Evolutionary conservation across 2,888 invertebrate genomes (phyloP).

Genomic region (Sycophila texana): DNA sequence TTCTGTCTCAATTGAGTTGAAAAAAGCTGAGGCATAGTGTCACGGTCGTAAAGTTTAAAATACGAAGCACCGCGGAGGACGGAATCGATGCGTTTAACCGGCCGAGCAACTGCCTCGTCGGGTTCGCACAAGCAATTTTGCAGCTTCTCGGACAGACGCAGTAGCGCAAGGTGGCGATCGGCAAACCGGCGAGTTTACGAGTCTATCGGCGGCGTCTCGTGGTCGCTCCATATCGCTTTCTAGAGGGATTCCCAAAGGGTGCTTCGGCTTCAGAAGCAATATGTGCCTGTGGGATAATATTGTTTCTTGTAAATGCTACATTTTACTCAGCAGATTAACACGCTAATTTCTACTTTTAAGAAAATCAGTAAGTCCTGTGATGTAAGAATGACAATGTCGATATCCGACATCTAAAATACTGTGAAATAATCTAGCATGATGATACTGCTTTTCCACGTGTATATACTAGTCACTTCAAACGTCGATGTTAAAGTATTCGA

Average conservation of each 20-base stretch:
- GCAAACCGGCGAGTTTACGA: constrained; percentile 29
- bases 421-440: too few species aligned
- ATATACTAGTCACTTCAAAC: too few species aligned
- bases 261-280: not conserved
- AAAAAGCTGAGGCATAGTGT: too few species aligned
- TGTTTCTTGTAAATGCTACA: constrained; percentile 52
- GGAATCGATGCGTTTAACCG: too few species aligned
- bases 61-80: too few species aligned
- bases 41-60: too few species aligned
- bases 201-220: constrained; percentile 19
- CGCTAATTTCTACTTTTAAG: constrained; percentile 46
- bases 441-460: too few species aligned
- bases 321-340: constrained; percentile 24
- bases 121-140: constrained; percentile 25
- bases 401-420: too few species aligned
- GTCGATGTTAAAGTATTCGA: too few species aligned
- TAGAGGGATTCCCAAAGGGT: constrained; percentile 24
- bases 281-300: constrained; percentile 15
- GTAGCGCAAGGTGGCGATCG: not conserved
- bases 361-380: too few species aligned
- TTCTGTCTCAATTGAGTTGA: too few species aligned
- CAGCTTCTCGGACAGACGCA: constrained; percentile 28
- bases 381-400: too few species aligned
- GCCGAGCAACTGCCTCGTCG: not conserved
- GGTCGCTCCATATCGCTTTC: not conserved